Evolutionary conservation across 2,113 vertebrate species (phyloP), one percentile per base, ranked within the genome.

Genomic region (Diphyllodes magnificus): DNA sequence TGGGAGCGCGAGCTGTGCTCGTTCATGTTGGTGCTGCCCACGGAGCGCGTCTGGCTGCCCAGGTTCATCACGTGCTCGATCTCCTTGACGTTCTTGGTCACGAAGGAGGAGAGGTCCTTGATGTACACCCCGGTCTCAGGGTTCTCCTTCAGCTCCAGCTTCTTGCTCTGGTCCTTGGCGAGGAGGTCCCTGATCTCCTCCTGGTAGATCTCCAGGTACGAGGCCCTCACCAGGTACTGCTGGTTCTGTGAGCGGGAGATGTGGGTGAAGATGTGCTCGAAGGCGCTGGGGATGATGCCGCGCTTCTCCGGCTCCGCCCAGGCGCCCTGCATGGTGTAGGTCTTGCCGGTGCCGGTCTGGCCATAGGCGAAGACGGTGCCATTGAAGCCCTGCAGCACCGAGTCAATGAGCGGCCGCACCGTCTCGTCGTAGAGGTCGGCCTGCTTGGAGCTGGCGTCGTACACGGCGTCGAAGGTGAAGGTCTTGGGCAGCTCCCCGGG

Each of bases 151-250:
- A 99, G 98, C 95, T 99, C 99, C 87, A 99, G 97, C 88, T 98
- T 99, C 97, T 97, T 98, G 96, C 96, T 98, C 79, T 99, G 99
- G 95, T 99, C 98, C 93, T 99, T 99, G 95, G 98, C 98, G 50
- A 99, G 97, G 35, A 99, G 98, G 65, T 99, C 99, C 65, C 99
- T 91, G 91, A 99, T 98, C 91, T 99, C 99, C 97, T 99, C 99
- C 97, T 99, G 99, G 96, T 99, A 99, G 96, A 99, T 99, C 97
- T 99, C 99, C 90, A 99, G 96, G 95, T 99, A 99, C 2, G 99
- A 99, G n/a, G 99, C 99, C 95, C 99, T 98, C 77, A 99, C 99
- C 96, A 99, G 97, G 97, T 99, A 99, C 94, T 99, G 99, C 96
- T 99, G 99, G 96, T 99, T 99, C 98, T 99, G 99, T 56, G 98